Evolutionary conservation across 1,140 invertebrate species (phyloP).

Genomic region (Brachionus koreanus): DNA sequence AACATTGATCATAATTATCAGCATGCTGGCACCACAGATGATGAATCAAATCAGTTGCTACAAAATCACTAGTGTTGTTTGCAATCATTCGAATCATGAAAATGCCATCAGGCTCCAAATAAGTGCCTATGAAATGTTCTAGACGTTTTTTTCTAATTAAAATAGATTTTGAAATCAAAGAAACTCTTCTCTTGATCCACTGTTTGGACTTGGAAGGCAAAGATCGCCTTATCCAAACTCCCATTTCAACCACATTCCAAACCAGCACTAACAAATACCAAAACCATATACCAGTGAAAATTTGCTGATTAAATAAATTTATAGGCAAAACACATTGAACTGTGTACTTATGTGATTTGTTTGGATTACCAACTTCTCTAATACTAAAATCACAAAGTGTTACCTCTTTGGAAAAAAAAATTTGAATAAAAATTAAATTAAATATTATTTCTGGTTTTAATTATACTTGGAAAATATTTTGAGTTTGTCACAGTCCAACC

Average conservation of each 20-base stretch:
- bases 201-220: slow-evolving; percentile 29
- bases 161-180: not conserved
- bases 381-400: slow-evolving; percentile 44
- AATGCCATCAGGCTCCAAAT: slow-evolving; percentile 61
- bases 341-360: slow-evolving; percentile 49
- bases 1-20: slow-evolving; percentile 33
- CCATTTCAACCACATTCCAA: slow-evolving; percentile 53
- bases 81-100: slow-evolving; percentile 61
- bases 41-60: slow-evolving; percentile 58
- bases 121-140: slow-evolving; percentile 60
- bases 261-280: slow-evolving; percentile 54
- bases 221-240: slow-evolving; percentile 7
- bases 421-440: no score
- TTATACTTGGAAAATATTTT: slow-evolving; percentile 42
- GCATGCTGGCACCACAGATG: slow-evolving; percentile 40
- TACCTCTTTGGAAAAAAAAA: not conserved
- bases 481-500: slow-evolving; percentile 41
- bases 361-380: slow-evolving; percentile 32
- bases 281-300: slow-evolving; percentile 57
- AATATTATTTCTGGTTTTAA: no score
- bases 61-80: slow-evolving; percentile 62
- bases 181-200: slow-evolving; percentile 38
- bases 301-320: slow-evolving; percentile 59
- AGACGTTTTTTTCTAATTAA: slow-evolving; percentile 51
- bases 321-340: slow-evolving; percentile 56